Evolutionary conservation across 2,797 vertebrate species (phyloP).

Genomic region (Centropyge bicolor): DNA sequence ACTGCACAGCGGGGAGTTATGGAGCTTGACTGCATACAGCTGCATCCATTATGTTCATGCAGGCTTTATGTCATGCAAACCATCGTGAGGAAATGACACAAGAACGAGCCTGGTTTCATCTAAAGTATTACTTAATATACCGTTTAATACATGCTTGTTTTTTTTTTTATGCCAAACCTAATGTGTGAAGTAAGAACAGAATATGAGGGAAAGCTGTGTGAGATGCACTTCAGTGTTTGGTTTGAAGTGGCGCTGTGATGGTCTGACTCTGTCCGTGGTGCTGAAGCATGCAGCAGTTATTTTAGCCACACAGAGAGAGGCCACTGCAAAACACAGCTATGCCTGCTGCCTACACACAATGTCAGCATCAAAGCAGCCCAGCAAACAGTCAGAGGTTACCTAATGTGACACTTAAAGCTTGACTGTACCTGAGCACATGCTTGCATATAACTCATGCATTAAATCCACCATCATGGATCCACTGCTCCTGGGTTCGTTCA

Average conservation of each 20-base stretch:
- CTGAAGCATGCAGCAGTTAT: conserved; percentile 46
- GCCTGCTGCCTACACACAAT: conserved; percentile 19
- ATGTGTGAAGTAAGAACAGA: conserved; percentile 10
- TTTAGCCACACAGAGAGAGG: background rate
- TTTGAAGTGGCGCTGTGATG: background rate
- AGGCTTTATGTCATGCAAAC: conserved; percentile 41
- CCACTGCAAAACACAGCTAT: conserved; percentile 13
- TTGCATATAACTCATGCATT: background rate
- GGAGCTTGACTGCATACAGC: conserved; percentile 62
- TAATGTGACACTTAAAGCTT: conserved; percentile 9
- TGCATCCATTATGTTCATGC: conserved; percentile 54
- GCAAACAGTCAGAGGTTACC: conserved; percentile 7
- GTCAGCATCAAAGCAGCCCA: conserved; percentile 1
- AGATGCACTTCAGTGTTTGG: background rate
- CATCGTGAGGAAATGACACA: conserved; percentile 35
- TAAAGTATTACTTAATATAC: conserved; percentile 32
- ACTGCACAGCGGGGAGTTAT: conserved; percentile 58
- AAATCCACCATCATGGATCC: conserved; percentile 10
- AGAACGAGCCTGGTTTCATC: conserved; percentile 17
- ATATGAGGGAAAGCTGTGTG: background rate
- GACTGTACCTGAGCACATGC: conserved; percentile 9
- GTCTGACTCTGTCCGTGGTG: conserved; percentile 58
- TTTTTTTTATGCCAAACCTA: conserved; percentile 25
- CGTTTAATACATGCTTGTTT: conserved; percentile 4
- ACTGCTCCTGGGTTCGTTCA: background rate